Conservation (phyloP, 1,140 invertebrate species). For the Leptoteleia sp. region DNA sequence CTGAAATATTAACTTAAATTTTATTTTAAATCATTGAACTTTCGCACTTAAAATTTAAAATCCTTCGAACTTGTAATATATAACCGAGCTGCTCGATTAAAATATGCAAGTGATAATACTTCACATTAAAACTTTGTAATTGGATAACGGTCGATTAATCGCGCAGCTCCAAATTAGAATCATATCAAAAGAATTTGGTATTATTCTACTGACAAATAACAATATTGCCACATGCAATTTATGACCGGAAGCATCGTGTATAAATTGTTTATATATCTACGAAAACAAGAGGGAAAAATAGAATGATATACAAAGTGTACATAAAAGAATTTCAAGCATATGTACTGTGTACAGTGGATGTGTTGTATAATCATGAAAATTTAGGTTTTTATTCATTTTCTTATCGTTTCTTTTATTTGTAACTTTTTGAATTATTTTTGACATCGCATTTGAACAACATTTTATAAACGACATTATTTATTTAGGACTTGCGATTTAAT, state of each 20-base stretch:
- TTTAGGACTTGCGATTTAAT: slow-evolving; percentile 10
- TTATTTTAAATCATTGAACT: slow-evolving; percentile 13
- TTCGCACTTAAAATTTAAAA: slow-evolving; percentile 33
- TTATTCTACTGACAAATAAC: slow-evolving; percentile 27
- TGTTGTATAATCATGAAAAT: slow-evolving; percentile 27
- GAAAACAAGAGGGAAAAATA: slow-evolving; percentile 47
- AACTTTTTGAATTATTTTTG: slow-evolving; percentile 21
- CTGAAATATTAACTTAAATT: not conserved
- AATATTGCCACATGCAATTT: slow-evolving; percentile 35
- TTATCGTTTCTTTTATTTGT: slow-evolving; percentile 6
- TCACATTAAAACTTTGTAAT: too few species aligned
- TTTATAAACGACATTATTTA: slow-evolving; percentile 30
- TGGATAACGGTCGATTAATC: too few species aligned
- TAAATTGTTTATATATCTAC: slow-evolving; percentile 51
- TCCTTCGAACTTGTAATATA: slow-evolving; percentile 39
- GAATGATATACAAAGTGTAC: slow-evolving; percentile 43
- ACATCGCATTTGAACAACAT: slow-evolving; percentile 32
- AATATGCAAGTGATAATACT: too few species aligned
- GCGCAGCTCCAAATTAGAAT: slow-evolving; percentile 32
- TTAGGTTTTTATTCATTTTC: slow-evolving; percentile 10
- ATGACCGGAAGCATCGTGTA: slow-evolving; percentile 23
- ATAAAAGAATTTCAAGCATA: slow-evolving; percentile 33
- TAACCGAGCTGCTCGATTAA: slow-evolving; percentile 26
- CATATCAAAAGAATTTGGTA: slow-evolving; percentile 46
- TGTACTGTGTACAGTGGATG: slow-evolving; percentile 39